Evolutionary conservation across 1,140 invertebrate species (phyloP), one percentile per base, ranked within the genome.

Genomic region (Drosophila lowei): DNA sequence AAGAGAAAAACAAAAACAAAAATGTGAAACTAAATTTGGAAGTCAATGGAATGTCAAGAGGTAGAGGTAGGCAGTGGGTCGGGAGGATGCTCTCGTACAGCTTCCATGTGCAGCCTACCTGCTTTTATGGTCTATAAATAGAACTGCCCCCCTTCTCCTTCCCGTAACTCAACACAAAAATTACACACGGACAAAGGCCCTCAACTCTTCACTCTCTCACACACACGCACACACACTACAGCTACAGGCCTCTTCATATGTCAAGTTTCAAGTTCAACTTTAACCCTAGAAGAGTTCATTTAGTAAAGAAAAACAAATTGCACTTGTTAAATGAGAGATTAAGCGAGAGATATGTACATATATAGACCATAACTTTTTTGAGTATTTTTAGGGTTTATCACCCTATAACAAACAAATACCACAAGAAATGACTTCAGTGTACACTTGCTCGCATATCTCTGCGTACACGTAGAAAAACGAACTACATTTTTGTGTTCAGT

Each of bases 1-100:
- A 43, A 62, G 21, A 61, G 23, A 50, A 55, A 61, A 61, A 0
- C 18, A 18, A 21, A 16, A 18, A 41, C 28, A 49, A 25, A 52
- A 63, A 52, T 63, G 57, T 72, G 38, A 74, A 74, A 74, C 71
- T 74, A 74, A 74, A 53, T 74, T 74, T 74, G 71, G 59, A 38
- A 42, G 46, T 43, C 46, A 43, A 54, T 41, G 11, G 50, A 41
- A 41, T 15, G 23, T 38, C 41, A 44, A 21, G 25, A 48, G 28
- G 21, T 41, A 42, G 41, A 23, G 21, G 34, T 25, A 30, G 38
- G 7, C 18, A 16, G 28, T 30, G 18, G 42, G 16, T 21, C 8
- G 38, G 55, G 30, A 25, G 57, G 9, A 23, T 34, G 34, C 11
- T 52, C 28, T 34, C n/a, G 48, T 9, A 47, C n/a, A 30, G 23